Percentiles rank a stretch among this genome's conserved stretches.
phyloP scores from a whole-genome alignment of 2,888 invertebrate species.

The Carcina quercana region DNA sequence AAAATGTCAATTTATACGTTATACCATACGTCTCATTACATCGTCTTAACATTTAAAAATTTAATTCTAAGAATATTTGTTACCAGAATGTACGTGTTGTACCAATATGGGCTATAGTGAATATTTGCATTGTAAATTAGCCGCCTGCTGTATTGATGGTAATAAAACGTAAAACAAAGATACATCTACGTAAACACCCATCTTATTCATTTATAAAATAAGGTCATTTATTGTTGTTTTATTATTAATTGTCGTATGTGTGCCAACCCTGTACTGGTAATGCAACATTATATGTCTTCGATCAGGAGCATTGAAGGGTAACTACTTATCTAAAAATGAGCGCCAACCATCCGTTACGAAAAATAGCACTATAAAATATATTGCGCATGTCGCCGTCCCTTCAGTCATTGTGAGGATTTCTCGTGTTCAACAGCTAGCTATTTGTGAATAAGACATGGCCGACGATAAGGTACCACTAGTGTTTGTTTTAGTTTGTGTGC shows the following conservation, averaged over 20 bases:
- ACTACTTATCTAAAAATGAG: constrained; percentile 48
- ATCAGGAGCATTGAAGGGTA: constrained; percentile 57
- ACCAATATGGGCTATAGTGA: too few relatives aligned
- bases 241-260: not conserved
- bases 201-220: too few relatives aligned
- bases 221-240: too few relatives aligned
- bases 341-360: constrained; percentile 50
- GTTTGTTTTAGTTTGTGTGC: not conserved
- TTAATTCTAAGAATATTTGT: too few relatives aligned
- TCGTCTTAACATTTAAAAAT: too few relatives aligned
- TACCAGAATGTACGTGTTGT: too few relatives aligned
- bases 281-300: constrained; percentile 46
- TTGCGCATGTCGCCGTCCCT: constrained; percentile 34
- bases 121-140: too few relatives aligned
- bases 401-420: constrained; percentile 42
- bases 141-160: too few relatives aligned
- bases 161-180: too few relatives aligned
- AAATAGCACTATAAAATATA: constrained; percentile 47
- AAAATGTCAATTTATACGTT: too few relatives aligned
- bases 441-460: constrained; percentile 34
- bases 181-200: too few relatives aligned
- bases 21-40: too few relatives aligned
- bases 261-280: constrained; percentile 37
- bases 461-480: constrained; percentile 41
- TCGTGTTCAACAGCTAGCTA: constrained; percentile 21